phyloP scores from a whole-genome alignment of 2,888 invertebrate genomes.

The Ceratothoa steindachneri region DNA sequence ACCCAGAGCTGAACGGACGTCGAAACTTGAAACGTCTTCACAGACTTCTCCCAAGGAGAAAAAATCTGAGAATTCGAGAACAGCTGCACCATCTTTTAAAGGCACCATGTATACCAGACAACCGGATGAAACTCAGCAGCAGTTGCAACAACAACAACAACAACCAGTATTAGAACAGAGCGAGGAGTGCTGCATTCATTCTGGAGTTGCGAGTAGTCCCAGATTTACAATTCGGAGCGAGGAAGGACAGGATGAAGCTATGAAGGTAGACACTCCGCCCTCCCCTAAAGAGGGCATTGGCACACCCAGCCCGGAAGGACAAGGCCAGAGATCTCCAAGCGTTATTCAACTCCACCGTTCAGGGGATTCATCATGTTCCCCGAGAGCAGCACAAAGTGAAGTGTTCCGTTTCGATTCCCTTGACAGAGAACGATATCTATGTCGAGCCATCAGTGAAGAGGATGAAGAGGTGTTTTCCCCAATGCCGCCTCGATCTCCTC shows the following conservation, averaged over 20 bases:
- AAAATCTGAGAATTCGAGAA: neutral
- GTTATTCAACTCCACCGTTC: slow-evolving; percentile 41
- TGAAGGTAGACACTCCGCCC: slow-evolving; percentile 42
- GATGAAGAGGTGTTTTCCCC: slow-evolving; percentile 62
- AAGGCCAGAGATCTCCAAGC: slow-evolving; percentile 31
- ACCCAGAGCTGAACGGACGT: neutral
- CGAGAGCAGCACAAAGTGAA: slow-evolving; percentile 51
- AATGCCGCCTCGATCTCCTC: slow-evolving; percentile 52
- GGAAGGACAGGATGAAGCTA: slow-evolving; percentile 41
- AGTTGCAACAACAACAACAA: neutral
- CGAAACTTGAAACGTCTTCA: neutral
- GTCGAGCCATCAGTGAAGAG: slow-evolving; percentile 53
- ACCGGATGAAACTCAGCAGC: slow-evolving; percentile 28
- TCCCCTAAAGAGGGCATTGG: slow-evolving; percentile 39
- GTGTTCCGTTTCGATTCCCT: slow-evolving; percentile 59
- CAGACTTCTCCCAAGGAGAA: neutral
- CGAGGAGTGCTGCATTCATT: slow-evolving; percentile 3
- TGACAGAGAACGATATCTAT: slow-evolving; percentile 51
- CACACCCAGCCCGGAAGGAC: slow-evolving; percentile 20
- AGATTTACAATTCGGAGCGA: slow-evolving; percentile 33
- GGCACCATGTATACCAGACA: slow-evolving; percentile 35
- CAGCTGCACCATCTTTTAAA: slow-evolving; percentile 17
- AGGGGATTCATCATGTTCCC: slow-evolving; percentile 29
- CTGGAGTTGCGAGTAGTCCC: slow-evolving; percentile 8
- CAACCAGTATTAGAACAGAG: neutral